Evolutionary conservation across 2,888 invertebrate species (phyloP).

Genomic region (Euzophera pinguis): DNA sequence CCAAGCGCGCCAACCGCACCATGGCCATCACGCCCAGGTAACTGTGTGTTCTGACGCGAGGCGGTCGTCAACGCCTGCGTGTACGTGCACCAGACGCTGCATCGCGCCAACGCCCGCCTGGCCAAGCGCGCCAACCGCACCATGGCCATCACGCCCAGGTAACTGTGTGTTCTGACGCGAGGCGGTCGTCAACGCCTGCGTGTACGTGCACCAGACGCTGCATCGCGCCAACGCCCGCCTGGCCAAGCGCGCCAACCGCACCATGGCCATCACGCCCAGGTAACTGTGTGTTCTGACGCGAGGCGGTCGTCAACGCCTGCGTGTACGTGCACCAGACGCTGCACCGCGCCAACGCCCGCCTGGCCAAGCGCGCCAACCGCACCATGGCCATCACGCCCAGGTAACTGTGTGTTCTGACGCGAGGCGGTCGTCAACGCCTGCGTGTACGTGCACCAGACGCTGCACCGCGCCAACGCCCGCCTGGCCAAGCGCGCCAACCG

Average conservation of each 20-base stretch:
- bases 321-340: constrained; percentile 99
- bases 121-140: constrained; percentile 95
- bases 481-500: constrained; percentile 95
- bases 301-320: constrained; percentile 98
- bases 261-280: constrained; percentile 98
- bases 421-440: constrained; percentile 99
- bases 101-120: constrained; percentile 94
- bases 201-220: constrained; percentile 99
- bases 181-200: constrained; percentile 99
- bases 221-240: constrained; percentile 96
- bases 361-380: constrained; percentile 94
- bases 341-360: constrained; percentile 94
- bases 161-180: constrained; percentile 85
- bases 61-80: constrained; percentile 99
- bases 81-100: constrained; percentile 98
- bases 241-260: constrained; percentile 94
- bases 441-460: constrained; percentile 98
- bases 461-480: constrained; percentile 95
- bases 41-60: constrained; percentile 85
- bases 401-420: constrained; percentile 78
- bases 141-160: constrained; percentile 97
- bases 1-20: constrained; percentile 95
- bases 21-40: constrained; percentile 97
- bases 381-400: constrained; percentile 99
- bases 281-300: constrained; percentile 82